Percentiles rank a stretch among this genome's conserved stretches.
These are phyloP conservation scores for Diadema setosum DNA, from an alignment of 35 echinoderm and acorn worm species.

Conservation along the genomic window DNA sequence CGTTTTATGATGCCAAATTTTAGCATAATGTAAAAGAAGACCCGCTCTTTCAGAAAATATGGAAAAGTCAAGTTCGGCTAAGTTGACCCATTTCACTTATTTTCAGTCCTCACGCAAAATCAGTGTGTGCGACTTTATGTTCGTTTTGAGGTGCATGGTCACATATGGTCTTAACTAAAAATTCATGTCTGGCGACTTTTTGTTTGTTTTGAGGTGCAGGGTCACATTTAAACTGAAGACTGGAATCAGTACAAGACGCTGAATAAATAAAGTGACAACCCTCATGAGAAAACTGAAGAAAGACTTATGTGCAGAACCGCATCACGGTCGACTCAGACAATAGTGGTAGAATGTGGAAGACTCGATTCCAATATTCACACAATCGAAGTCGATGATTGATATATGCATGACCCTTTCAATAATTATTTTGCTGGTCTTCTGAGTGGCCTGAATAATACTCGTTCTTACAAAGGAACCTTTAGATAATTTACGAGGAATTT, in stretches of 20 bases:
- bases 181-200: too few species aligned
- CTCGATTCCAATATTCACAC: neutral
- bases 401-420: neutral
- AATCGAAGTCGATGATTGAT: neutral
- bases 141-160: too few species aligned
- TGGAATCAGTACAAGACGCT: neutral
- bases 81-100: too few species aligned
- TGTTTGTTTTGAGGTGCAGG: too few species aligned
- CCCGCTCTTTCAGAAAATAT: too few species aligned
- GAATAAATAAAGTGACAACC: neutral
- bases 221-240: neutral
- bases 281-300: neutral
- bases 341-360: neutral
- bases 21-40: too few species aligned
- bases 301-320: neutral
- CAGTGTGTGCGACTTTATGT: too few species aligned
- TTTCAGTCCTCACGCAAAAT: too few species aligned
- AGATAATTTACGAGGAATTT: neutral
- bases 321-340: neutral
- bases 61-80: too few species aligned
- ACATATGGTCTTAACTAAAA: too few species aligned
- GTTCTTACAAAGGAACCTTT: neutral
- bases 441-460: neutral
- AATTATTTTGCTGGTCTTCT: neutral
- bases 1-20: too few species aligned